Evolutionary conservation across 2,113 vertebrate species (phyloP).

Genomic region (Charina bottae): DNA sequence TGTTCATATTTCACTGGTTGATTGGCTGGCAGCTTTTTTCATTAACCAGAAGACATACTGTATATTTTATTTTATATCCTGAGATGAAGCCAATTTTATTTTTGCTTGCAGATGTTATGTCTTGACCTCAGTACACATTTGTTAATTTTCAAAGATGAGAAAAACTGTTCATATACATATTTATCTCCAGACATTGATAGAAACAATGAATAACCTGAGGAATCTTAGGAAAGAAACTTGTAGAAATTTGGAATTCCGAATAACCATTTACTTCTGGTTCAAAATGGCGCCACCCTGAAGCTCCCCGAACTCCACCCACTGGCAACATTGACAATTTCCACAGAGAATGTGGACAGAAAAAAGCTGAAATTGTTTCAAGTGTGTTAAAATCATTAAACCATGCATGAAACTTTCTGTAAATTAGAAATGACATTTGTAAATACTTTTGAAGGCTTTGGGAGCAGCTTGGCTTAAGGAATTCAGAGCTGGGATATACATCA

Average conservation of each 20-base stretch:
- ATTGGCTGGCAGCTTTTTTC: not conserved
- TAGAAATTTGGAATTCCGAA: not conserved
- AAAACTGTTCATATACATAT: not conserved
- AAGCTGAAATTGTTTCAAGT: not conserved
- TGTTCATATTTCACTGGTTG: not conserved
- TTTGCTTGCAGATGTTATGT: not conserved
- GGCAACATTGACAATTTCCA: not conserved
- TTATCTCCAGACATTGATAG: not conserved
- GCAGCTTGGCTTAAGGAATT: not conserved
- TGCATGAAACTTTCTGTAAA: not conserved
- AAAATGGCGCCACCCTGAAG: not conserved
- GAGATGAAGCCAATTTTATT: not conserved
- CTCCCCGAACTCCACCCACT: not conserved
- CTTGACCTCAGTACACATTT: not conserved
- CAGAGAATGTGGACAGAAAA: not conserved
- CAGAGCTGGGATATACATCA: not conserved
- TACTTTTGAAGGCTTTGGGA: not conserved
- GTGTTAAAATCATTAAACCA: not conserved
- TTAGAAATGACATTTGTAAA: not conserved
- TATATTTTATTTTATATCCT: not conserved
- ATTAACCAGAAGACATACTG: not conserved
- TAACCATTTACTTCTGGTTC: not conserved
- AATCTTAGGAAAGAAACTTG: not conserved
- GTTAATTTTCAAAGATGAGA: not conserved
- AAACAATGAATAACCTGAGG: not conserved